Base-by-base conservation (phyloP, 2,888 invertebrate species). In the Euphydryas editha region DNA sequence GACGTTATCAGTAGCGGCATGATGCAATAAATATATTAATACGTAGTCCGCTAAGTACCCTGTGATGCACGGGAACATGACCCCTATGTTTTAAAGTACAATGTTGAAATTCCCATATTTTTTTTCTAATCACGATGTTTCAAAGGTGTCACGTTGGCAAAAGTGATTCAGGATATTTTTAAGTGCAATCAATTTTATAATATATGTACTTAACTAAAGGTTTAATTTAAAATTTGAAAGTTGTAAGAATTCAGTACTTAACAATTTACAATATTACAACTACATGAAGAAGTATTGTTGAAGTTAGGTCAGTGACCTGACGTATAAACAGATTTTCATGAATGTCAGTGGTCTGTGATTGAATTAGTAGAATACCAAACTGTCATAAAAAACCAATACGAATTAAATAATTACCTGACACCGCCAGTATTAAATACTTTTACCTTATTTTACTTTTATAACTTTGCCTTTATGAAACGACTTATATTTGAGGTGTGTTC, bases 381-480 rank as follows among this genome's bases (percentile, higher is more conserved):
- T 2, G 0, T 5, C 8, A 5, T 30, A 30, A 30, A 30, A 30
- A n/a, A n/a, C n/a, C n/a, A n/a, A 30, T 30, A 30, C 0, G 30
- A 30, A 7, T 30, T 30, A 2, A 30, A 30, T 30, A 7, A 7
- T 30, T n/a, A n/a, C n/a, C n/a, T 30, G 5, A 30, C 30, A 30
- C 30, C 30, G 30, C 4, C 30, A 7, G 30, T 30, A 30, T 30
- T 30, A 30, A 30, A 2, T 30, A 30, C 30, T 3, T 2, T 30
- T n/a, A n/a, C n/a, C n/a, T n/a, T n/a, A n/a, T n/a, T n/a, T n/a
- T n/a, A n/a, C n/a, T n/a, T n/a, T n/a, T n/a, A n/a, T n/a, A n/a
- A n/a, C n/a, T n/a, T n/a, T 86, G 84, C 85, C 87, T 88, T 54
- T 88, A 89, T 89, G 89, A 86, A 90, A 88, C 88, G 82, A 81